Conservation (phyloP, 1,140 invertebrate species). For the Drosophila repletoides region DNA sequence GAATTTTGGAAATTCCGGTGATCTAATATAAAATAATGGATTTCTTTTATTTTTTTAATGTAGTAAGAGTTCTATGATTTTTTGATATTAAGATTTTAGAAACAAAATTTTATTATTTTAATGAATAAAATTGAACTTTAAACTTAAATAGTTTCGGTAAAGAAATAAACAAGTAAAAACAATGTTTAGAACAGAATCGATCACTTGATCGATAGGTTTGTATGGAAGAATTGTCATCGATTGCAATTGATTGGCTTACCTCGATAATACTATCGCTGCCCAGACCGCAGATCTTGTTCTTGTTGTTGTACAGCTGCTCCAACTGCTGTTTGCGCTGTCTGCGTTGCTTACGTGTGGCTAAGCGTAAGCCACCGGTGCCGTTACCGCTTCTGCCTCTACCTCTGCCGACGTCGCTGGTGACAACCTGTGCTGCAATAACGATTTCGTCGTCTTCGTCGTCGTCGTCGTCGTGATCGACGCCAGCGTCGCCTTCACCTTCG, state of each 20-base stretch:
- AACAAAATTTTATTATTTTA: no score
- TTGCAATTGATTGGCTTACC: slow-evolving; percentile 55
- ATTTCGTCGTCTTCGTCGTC: slow-evolving; percentile 62
- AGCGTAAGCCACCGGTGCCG: slow-evolving; percentile 42
- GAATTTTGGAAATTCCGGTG: no score
- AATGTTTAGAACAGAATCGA: no score
- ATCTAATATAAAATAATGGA: no score
- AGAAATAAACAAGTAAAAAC: no score
- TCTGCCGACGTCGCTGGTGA: slow-evolving; percentile 31
- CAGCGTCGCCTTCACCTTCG: slow-evolving; percentile 5
- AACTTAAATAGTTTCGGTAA: no score
- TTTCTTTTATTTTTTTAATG: no score
- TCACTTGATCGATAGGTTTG: not conserved
- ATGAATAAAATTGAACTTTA: no score
- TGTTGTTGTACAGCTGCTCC: slow-evolving; percentile 52
- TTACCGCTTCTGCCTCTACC: slow-evolving; percentile 11
- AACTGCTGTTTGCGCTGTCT: slow-evolving; percentile 41
- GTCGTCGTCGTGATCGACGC: not conserved
- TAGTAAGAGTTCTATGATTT: no score
- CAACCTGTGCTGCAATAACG: slow-evolving; percentile 54
- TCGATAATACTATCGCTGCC: slow-evolving; percentile 72
- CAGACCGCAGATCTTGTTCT: slow-evolving; percentile 67
- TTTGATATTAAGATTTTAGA: no score
- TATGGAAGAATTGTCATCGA: slow-evolving; percentile 12
- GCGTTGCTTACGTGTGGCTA: slow-evolving; percentile 51